A percentile compares a stretch with the other conserved stretches of the same genome.
These are phyloP conservation scores for Smithornis capensis DNA, from an alignment of 2,113 vertebrate genomes.

Conservation along the genomic window DNA sequence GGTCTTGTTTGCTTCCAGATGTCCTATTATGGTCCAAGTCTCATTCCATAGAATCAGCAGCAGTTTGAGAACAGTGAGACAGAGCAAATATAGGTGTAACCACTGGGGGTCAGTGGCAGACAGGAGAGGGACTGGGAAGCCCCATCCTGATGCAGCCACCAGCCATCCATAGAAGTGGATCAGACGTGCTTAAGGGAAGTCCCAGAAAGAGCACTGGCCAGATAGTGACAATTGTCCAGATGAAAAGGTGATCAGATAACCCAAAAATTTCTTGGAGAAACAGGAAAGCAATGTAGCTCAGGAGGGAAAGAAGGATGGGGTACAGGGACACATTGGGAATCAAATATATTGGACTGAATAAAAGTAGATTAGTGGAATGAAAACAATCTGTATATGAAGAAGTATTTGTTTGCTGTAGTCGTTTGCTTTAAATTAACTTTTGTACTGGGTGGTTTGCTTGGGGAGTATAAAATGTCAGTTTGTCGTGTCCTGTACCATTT, in stretches of 20 bases:
- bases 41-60: background rate
- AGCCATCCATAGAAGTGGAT: accelerated
- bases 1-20: background rate
- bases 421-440: background rate
- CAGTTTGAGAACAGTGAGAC: background rate
- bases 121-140: background rate
- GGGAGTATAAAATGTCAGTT: background rate
- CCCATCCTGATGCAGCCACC: background rate
- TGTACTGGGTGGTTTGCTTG: background rate
- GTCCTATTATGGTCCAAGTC: background rate
- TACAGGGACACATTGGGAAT: background rate
- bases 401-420: background rate
- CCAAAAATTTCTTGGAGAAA: background rate
- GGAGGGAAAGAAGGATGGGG: background rate
- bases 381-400: background rate
- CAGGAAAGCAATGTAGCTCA: background rate
- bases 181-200: background rate
- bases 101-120: conserved; percentile 60
- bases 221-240: background rate
- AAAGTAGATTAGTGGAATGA: background rate
- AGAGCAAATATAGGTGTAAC: background rate
- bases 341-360: background rate
- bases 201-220: background rate
- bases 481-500: background rate
- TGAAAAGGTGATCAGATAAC: background rate